Conservation (phyloP, 1,140 invertebrate genomes). For the Diorhabda carinulata region DNA sequence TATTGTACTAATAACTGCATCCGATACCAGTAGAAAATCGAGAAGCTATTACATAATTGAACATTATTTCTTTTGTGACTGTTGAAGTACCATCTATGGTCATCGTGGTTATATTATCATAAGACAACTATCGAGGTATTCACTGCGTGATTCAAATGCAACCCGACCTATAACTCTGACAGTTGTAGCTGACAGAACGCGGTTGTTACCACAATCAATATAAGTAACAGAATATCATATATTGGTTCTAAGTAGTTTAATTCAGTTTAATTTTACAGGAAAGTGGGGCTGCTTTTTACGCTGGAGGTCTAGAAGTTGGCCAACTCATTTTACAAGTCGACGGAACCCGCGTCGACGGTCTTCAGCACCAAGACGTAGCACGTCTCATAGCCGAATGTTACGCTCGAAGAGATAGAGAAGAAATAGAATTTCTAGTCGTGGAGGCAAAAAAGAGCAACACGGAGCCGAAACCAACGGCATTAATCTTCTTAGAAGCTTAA, state of each 20-base stretch:
- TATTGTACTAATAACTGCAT: too few species aligned
- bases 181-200: too few species aligned
- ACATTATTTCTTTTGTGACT: too few species aligned
- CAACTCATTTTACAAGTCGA: constrained; percentile 92
- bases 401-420: constrained; percentile 76
- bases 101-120: too few species aligned
- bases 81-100: too few species aligned
- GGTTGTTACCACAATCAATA: neutral
- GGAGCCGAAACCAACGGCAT: constrained; percentile 80
- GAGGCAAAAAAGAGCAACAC: constrained; percentile 85
- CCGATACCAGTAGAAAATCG: too few species aligned
- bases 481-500: constrained; percentile 86
- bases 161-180: too few species aligned
- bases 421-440: constrained; percentile 86
- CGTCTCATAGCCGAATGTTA: constrained; percentile 85
- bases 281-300: constrained; percentile 88
- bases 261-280: constrained; percentile 60
- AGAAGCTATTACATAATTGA: too few species aligned
- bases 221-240: neutral
- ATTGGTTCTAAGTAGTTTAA: neutral
- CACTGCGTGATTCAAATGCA: too few species aligned
- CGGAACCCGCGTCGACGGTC: constrained; percentile 80
- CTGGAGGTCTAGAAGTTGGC: constrained; percentile 86
- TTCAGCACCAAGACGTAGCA: constrained; percentile 74
- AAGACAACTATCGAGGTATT: too few species aligned